Evolutionary conservation across 2,797 vertebrate genomes (phyloP), one percentile per base, ranked within the genome.

Genomic region (Serranus cabrilla): DNA sequence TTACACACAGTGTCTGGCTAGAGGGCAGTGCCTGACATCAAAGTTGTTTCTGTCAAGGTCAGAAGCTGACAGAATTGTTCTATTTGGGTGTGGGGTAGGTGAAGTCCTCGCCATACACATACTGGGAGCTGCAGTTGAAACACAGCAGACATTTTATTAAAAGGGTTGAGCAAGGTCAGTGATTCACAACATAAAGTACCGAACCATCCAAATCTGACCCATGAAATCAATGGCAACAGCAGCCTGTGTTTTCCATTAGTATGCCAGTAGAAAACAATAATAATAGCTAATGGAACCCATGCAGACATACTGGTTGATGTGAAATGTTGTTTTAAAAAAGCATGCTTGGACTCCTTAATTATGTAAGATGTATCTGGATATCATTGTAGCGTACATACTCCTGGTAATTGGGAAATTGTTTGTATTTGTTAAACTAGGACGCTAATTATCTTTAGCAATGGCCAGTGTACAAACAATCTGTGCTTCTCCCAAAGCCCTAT

Each of bases 11-110:
- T 81, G 67, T 79, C 40, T 76, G 57, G 59, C 86, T 78, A 7
- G 55, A 80, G 73, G 81, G 72, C 65, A 78, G 66, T 20, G 63
- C 20, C 65, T 72, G 62, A 85, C 78, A 87, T 89, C 77, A 85
- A 80, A 90, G 76, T 60, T 57, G 79, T 78, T 71, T 67, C 76
- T 74, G 74, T 83, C 84, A 84, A 87, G 88, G 89, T 90, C 85
- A 80, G 45, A 58, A 45, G 64, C 81, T 78, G 54, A 70, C 78
- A 63, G 47, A 37, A 63, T 55, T 43, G 74, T 59, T 87, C 43
- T 82, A 2, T 60, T 54, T 74, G 58, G 60, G 60, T 58, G 80
- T 11, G 43, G 56, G 76, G 75, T 64, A 72, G 74, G 63, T 68
- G 20, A 77, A 34, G 52, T 13, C 68, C 11, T 2, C 8, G 34